Evolutionary conservation across 2,113 vertebrate genomes (phyloP).

Genomic region (Mesembrinibis cayennensis): DNA sequence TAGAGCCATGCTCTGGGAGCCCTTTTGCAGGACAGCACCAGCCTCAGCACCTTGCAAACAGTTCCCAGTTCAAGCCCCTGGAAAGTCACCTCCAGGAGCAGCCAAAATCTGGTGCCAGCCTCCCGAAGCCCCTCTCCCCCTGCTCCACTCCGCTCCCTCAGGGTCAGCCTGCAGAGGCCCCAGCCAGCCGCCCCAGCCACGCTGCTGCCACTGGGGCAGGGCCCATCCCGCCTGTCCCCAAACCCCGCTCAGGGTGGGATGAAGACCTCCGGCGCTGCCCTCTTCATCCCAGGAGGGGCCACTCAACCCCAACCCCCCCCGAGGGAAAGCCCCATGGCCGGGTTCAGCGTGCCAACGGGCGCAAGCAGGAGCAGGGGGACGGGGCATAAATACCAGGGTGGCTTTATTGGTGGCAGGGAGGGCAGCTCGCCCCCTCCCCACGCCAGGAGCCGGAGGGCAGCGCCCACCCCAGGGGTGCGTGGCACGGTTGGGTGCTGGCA

Average conservation of each 20-base stretch:
- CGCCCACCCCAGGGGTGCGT: neutral
- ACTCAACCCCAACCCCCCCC: neutral
- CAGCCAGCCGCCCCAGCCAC: accelerated
- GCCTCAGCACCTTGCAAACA: neutral
- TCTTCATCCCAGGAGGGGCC: no score
- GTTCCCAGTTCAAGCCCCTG: neutral
- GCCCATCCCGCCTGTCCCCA: neutral
- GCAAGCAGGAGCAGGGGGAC: neutral
- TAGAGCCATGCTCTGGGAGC: neutral
- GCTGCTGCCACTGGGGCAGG: neutral
- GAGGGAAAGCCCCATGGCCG: neutral
- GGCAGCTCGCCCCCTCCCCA: neutral
- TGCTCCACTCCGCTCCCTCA: neutral
- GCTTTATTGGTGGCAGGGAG: conserved; percentile 25
- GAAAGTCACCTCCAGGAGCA: neutral
- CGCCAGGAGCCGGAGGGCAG: neutral
- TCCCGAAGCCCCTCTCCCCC: no score
- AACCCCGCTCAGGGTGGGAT: accelerated
- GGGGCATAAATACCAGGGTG: conserved; percentile 19
- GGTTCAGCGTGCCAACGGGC: neutral
- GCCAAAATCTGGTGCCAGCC: neutral
- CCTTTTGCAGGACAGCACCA: neutral
- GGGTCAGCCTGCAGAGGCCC: neutral
- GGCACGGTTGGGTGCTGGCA: neutral
- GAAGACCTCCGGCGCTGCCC: neutral